These are phyloP conservation scores for Rhagophthalmus giganteus DNA, from an alignment of 2,888 invertebrate species.

Conservation along the genomic window DNA sequence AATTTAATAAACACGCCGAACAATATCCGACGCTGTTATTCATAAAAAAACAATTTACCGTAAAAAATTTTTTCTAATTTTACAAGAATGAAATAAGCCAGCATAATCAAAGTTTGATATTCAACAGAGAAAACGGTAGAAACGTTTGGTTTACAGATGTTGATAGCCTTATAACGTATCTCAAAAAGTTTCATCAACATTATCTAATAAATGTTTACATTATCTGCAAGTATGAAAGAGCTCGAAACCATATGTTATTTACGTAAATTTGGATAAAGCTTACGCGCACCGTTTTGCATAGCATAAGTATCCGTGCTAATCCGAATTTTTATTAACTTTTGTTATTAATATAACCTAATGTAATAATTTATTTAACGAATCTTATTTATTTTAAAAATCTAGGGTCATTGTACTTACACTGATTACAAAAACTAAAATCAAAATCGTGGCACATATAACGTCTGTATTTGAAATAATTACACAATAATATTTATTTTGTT, in stretches of 20 bases:
- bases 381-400: not conserved
- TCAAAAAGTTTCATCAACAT: no score
- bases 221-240: not conserved
- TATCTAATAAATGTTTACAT: not conserved
- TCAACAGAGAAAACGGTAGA: not conserved
- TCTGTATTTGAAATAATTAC: not conserved
- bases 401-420: slow-evolving; percentile 1
- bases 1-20: no score
- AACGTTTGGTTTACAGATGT: not conserved
- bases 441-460: not conserved
- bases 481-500: not conserved
- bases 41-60: no score
- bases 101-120: not conserved
- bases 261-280: no score
- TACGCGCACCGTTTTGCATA: no score
- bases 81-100: not conserved
- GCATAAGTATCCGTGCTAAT: no score
- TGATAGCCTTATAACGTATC: not conserved
- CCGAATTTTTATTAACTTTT: no score
- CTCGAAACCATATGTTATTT: not conserved
- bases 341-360: no score
- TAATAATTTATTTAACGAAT: no score
- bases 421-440: not conserved
- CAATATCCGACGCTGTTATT: no score
- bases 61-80: not conserved